phyloP scores from a whole-genome alignment of 2,113 vertebrate genomes.

The Ginglymostoma cirratum region DNA sequence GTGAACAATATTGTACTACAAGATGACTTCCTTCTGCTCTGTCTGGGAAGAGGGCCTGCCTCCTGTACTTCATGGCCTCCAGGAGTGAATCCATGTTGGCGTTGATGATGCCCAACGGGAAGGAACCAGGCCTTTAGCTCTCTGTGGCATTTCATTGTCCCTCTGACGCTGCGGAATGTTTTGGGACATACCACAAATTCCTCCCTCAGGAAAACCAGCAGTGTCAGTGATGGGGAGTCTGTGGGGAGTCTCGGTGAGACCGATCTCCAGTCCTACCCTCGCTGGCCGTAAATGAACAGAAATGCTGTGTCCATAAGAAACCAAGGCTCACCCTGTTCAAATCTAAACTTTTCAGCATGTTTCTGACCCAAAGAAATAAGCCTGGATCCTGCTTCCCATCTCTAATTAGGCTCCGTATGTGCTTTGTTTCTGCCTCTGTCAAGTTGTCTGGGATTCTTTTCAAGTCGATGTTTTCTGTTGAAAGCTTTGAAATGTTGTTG shows the following conservation, averaged over 20 bases:
- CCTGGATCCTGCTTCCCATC: not conserved
- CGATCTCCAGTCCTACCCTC: not conserved
- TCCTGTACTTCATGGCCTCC: not conserved
- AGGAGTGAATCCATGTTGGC: not conserved
- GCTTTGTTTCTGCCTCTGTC: not conserved
- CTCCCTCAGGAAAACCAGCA: not conserved
- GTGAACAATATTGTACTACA: too few relatives aligned
- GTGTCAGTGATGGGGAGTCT: not conserved
- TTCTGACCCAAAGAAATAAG: not conserved
- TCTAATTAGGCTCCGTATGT: not conserved
- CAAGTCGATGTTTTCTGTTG: not conserved
- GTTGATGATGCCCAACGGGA: not conserved
- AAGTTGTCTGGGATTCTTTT: not conserved
- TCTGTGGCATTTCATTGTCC: not conserved
- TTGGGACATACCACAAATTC: not conserved
- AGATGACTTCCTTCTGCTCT: too few relatives aligned
- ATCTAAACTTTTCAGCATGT: too few relatives aligned
- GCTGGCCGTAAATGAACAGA: not conserved
- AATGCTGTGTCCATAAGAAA: not conserved
- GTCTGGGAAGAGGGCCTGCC: too few relatives aligned
- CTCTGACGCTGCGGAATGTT: not conserved
- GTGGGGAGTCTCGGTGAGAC: not conserved
- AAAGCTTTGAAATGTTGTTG: not conserved
- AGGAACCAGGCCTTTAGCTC: not conserved
- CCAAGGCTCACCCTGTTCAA: not conserved